Base-by-base conservation (phyloP, 2,797 vertebrate genomes). In the Lepus oiostolus region DNA sequence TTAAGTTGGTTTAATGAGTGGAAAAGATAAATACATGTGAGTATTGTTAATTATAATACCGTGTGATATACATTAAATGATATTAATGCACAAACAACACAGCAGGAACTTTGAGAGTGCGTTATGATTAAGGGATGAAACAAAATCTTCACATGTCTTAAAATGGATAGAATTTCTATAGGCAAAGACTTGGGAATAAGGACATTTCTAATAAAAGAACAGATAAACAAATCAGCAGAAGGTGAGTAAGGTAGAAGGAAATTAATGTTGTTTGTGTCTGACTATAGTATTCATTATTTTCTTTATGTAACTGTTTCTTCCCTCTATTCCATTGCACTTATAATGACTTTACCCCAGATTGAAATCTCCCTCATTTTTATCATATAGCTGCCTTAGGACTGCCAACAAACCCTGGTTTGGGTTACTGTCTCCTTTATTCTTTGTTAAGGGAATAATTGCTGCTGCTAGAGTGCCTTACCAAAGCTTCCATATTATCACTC, bases 1-100 rank as follows among this genome's bases (percentile, higher is more conserved):
- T 4, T 85, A 72, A 88, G 92, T 90, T 83, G 11, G 16, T 75
- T 83, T 93, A 90, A n/a, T 91, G 70, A 26, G 13, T 93, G 86
- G 72, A 60, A 88, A 90, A 88, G 58, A 85, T 60, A 87, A 50
- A 52, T 47, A 63, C 10, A 74, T 32, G n/a, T 52, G 60, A 86
- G 30, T 79, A 62, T 30, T 85, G 4, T 75, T 75, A 85, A 71
- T 77, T 67, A 17, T 60, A 87, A 7, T 83, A 26, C 67, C 17
- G 85, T 84, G 32, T 68, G 38, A 67, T 42, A 21, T 72, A 71
- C 19, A 62, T 85, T 74, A 91, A 71, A 35, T 76, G 14, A 74
- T 58, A 75, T 90, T 88, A 65, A 74, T 90, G 7, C 88, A 1
- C 22, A 63, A 35, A 26, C 3, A 60, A 6, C 84, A 35, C 21